Percentiles rank a stretch among this genome's conserved stretches.
phyloP scores from a whole-genome alignment of 92 coral and sea anemone genomes.

The Zoanthus solanderi region DNA sequence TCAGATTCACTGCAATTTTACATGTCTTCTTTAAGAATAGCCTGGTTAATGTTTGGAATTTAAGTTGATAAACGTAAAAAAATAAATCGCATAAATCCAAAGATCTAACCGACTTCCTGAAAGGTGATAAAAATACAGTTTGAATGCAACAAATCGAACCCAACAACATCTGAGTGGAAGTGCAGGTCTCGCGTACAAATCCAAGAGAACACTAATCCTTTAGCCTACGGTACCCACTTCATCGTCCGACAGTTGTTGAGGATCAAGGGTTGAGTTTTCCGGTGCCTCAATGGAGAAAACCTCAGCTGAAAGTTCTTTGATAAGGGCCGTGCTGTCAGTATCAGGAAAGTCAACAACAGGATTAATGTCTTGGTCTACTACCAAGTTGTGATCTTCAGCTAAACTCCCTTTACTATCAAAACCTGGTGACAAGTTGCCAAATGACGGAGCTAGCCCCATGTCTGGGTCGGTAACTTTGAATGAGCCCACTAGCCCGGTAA shows the following conservation, averaged over 20 bases:
- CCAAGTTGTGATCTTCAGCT: conserved; percentile 61
- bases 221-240: conserved; percentile 5
- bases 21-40: too few species aligned
- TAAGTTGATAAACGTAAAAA: too few species aligned
- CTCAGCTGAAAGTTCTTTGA: conserved; percentile 88
- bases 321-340: conserved; percentile 88
- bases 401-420: conserved; percentile 65
- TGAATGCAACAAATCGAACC: too few species aligned
- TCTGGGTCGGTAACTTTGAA: conserved; percentile 63
- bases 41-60: too few species aligned
- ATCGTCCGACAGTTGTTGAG: conserved; percentile 81
- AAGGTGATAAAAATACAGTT: too few species aligned
- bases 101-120: too few species aligned
- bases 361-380: conserved; percentile 75
- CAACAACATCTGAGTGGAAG: too few species aligned
- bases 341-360: conserved; percentile 85
- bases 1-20: too few species aligned
- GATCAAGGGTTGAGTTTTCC: conserved; percentile 61
- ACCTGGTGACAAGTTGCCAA: conserved; percentile 75
- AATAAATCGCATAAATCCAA: too few species aligned
- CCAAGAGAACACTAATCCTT: too few species aligned
- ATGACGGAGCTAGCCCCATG: conserved; percentile 70
- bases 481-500: conserved; percentile 31
- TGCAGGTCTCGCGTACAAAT: too few species aligned
- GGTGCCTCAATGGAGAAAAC: conserved; percentile 90